phyloP scores from a whole-genome alignment of 2,113 vertebrate species.

The Apodemus sylvaticus region DNA sequence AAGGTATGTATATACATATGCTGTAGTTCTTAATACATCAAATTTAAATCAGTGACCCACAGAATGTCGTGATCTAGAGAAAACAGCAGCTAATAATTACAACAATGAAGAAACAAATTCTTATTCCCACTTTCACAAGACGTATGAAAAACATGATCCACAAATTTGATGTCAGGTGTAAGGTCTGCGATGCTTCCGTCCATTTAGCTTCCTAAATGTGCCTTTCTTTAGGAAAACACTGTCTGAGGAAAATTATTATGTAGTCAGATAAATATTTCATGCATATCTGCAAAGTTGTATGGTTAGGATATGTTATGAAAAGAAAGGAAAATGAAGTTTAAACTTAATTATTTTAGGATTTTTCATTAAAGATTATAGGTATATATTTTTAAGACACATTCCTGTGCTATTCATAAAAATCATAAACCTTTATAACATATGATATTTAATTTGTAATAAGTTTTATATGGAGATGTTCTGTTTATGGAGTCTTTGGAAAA shows the following conservation, averaged over 20 bases:
- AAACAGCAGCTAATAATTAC: background rate
- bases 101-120: background rate
- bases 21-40: background rate
- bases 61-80: background rate
- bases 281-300: background rate
- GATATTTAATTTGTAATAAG: background rate
- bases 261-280: slow-evolving; percentile 13
- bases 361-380: background rate
- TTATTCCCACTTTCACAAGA: background rate
- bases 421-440: background rate
- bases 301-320: background rate
- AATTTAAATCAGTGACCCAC: background rate
- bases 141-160: slow-evolving; percentile 29
- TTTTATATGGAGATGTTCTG: background rate
- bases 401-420: slow-evolving; percentile 11
- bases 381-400: background rate
- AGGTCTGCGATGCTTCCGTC: background rate
- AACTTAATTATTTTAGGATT: background rate
- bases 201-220: background rate
- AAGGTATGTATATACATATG: background rate
- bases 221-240: background rate
- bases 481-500: background rate
- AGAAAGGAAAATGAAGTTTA: background rate
- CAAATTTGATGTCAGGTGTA: background rate
- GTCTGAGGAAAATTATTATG: background rate